These are phyloP conservation scores for Paedocypris sp. DNA, from an alignment of 2,113 vertebrate species.

Conservation along the genomic window DNA sequence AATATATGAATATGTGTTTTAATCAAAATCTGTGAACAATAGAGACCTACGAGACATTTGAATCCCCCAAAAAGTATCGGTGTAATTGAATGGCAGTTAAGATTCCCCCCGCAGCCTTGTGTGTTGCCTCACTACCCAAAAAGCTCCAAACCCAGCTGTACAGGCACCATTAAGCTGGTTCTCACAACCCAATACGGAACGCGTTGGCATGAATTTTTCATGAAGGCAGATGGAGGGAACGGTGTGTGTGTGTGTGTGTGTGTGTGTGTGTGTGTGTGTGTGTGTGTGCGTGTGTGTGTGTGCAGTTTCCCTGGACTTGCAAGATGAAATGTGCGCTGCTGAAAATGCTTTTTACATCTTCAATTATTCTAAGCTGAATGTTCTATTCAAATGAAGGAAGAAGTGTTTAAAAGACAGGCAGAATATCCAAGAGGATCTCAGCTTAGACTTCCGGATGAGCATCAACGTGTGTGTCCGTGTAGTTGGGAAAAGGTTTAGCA, in stretches of 20 bases:
- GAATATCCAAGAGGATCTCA: neutral
- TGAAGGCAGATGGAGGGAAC: conserved; percentile 51
- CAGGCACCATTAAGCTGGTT: conserved; percentile 24
- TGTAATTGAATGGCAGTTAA: neutral
- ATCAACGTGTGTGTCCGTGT: neutral
- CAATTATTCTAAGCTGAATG: conserved; percentile 2
- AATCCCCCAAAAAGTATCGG: too few relatives aligned
- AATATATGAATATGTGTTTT: too few relatives aligned
- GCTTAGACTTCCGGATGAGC: neutral
- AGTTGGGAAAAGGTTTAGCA: neutral
- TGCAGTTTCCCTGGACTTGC: neutral
- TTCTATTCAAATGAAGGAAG: neutral
- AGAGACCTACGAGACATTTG: neutral
- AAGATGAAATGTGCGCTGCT: conserved; percentile 3
- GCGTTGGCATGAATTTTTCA: conserved; percentile 60
- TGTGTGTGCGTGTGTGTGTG: neutral
- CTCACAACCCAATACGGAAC: neutral
- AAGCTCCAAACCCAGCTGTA: conserved; percentile 23
- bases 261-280: neutral
- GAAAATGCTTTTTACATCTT: conserved; percentile 1
- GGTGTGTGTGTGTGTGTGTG: neutral
- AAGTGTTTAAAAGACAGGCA: neutral
- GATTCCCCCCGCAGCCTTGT: neutral
- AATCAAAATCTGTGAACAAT: neutral
- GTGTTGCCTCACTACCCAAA: neutral